A percentile compares a stretch with the other conserved stretches of the same genome.
phyloP scores from a whole-genome alignment of 2,797 vertebrate species.

The Tenualosa ilisha region DNA sequence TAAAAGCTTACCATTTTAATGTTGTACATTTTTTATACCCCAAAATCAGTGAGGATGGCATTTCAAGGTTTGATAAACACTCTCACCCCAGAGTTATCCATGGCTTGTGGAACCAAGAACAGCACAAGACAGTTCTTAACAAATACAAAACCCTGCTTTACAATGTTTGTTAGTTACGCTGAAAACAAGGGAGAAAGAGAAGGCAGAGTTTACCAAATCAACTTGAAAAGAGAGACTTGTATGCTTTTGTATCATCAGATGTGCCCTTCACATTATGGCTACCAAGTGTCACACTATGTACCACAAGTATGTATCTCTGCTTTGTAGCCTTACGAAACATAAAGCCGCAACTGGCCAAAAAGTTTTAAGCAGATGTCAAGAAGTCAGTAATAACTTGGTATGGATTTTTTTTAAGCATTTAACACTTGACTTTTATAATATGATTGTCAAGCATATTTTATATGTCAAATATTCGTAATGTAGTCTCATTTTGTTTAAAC shows the following conservation, averaged over 20 bases:
- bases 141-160: constrained; percentile 26
- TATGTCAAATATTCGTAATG: constrained; percentile 45
- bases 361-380: constrained; percentile 44
- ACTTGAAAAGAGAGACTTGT: neutral
- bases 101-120: constrained; percentile 54
- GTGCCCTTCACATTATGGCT: neutral
- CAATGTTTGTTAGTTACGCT: constrained; percentile 23
- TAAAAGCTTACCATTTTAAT: constrained; percentile 75
- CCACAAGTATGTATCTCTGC: constrained; percentile 19
- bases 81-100: constrained; percentile 66
- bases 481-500: constrained; percentile 37
- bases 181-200: constrained; percentile 8
- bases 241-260: constrained; percentile 13
- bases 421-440: constrained; percentile 57
- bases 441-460: constrained; percentile 57
- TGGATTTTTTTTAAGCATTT: constrained; percentile 45
- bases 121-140: constrained; percentile 23
- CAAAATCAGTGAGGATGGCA: constrained; percentile 59
- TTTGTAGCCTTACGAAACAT: constrained; percentile 47
- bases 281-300: neutral
- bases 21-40: constrained; percentile 66
- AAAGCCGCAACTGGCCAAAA: constrained; percentile 55
- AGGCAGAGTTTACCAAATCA: neutral
- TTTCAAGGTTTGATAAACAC: constrained; percentile 69
- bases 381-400: constrained; percentile 31